Evolutionary conservation across 2,797 vertebrate genomes (phyloP), one percentile per base, ranked within the genome.

Genomic region (Epinephelus coioides): DNA sequence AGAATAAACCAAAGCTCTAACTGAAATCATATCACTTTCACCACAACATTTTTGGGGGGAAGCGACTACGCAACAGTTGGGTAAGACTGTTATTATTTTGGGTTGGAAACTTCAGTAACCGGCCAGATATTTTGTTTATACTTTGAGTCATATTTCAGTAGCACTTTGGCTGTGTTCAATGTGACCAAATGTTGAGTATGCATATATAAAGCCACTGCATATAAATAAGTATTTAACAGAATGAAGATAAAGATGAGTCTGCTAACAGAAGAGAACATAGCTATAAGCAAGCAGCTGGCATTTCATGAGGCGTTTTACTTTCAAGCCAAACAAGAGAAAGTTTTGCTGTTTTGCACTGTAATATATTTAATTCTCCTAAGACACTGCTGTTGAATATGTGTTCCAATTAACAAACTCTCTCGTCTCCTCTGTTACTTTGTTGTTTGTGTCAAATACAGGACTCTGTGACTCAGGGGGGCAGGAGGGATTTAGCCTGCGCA

Each of bases 351-450:
- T 76, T 72, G 50, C 79, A 69, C 15, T 57, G 56, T 15, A 50
- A 76, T 80, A 49, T 64, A 59, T 79, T 71, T 53, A 62, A 85
- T 69, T 79, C 86, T 88, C 80, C 49, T 0, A 72, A 85, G 87
- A 79, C 59, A 14, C 7, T 64, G 50, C 73, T 81, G 69, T 79
- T 79, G 66, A 85, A 78, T 84, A 83, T 86, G 59, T 66, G 60
- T 65, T 77, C 75, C 82, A 91, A 91, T 91, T 89, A 88, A 72
- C 64, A 10, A 75, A 78, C 66, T 85, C 81, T 78, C 67, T 86
- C 62, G 43, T 81, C 54, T 70, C 59, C 68, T 72, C 54, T 70
- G 73, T 60, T 71, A 78, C 73, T 78, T 77, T 75, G 78, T 84
- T 87, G 83, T 90, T 88, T 85, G 70, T 81, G 79, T 88, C 69